Evolutionary conservation across 2,797 vertebrate genomes (phyloP).

Genomic region (Typhlichthys subterraneus): DNA sequence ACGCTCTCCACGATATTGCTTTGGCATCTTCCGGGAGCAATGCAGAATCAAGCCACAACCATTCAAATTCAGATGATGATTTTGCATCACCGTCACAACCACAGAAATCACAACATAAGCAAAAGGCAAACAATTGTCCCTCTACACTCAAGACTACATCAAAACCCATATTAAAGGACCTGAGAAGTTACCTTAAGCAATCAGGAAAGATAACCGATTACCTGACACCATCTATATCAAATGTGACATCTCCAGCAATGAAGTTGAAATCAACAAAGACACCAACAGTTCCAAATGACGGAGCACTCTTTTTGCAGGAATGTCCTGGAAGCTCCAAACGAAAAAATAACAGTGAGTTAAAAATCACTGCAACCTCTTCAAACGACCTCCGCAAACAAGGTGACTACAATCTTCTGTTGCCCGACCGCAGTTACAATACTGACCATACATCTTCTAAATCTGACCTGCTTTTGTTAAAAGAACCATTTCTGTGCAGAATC

Average conservation of each 20-base stretch:
- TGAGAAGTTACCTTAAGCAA: constrained; percentile 74
- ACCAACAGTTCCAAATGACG: constrained; percentile 63
- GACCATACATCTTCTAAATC: constrained; percentile 64
- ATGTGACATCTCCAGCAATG: constrained; percentile 72
- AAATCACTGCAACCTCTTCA: constrained; percentile 80
- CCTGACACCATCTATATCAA: constrained; percentile 66
- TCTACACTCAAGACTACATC: constrained; percentile 60
- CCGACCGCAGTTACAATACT: constrained; percentile 43
- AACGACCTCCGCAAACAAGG: constrained; percentile 80
- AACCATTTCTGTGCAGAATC: constrained; percentile 68
- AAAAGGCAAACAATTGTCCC: constrained; percentile 64
- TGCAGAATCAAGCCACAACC: constrained; percentile 72
- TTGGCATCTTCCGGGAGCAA: constrained; percentile 58
- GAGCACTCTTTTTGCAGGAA: constrained; percentile 77
- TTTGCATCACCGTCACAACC: constrained; percentile 80
- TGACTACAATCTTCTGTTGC: constrained; percentile 69
- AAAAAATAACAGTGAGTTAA: constrained; percentile 83
- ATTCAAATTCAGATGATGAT: constrained; percentile 73
- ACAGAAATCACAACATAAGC: constrained; percentile 56
- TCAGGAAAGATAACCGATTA: constrained; percentile 75
- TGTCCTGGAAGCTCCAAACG: constrained; percentile 71
- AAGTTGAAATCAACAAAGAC: constrained; percentile 76
- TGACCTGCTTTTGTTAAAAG: constrained; percentile 74
- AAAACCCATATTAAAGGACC: constrained; percentile 73
- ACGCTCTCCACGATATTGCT: constrained; percentile 66